These are phyloP conservation scores for Caenorhabditis virilis DNA, from an alignment of 2,888 invertebrate species.

Conservation along the genomic window DNA sequence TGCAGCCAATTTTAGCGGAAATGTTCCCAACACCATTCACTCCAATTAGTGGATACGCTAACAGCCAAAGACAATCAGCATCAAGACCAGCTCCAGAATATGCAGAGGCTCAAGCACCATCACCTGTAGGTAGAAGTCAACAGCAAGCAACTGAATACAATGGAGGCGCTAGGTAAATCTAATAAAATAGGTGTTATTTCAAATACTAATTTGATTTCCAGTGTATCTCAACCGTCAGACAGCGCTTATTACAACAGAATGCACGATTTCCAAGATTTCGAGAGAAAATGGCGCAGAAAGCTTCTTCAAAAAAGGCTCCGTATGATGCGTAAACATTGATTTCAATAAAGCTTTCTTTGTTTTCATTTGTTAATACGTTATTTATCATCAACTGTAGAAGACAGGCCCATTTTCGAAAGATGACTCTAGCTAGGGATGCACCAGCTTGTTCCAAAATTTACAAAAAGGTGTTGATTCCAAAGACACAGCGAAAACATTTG, in stretches of 20 bases:
- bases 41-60: conserved; percentile 27
- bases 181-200: neutral
- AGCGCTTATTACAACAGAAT: conserved; percentile 31
- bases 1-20: conserved; percentile 59
- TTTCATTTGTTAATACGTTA: too few species aligned
- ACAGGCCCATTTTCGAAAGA: too few species aligned
- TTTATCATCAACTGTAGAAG: too few species aligned
- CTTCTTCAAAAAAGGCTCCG: conserved; percentile 37
- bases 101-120: conserved; percentile 17
- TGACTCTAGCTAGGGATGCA: too few species aligned
- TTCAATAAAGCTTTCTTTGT: too few species aligned
- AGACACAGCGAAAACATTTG: too few species aligned
- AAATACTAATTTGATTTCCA: neutral
- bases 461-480: too few species aligned
- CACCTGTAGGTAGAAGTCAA: conserved; percentile 13
- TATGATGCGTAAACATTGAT: conserved; percentile 39
- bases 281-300: conserved; percentile 41
- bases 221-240: conserved; percentile 10
- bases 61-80: conserved; percentile 21
- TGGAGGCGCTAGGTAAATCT: neutral
- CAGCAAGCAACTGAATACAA: conserved; percentile 2
- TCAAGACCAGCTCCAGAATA: conserved; percentile 8
- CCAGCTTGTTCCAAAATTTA: too few species aligned
- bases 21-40: conserved; percentile 46
- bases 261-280: conserved; percentile 46